Evolutionary conservation across 1,140 invertebrate genomes (phyloP).

Genomic region (Drosophila sulfurigaster): DNA sequence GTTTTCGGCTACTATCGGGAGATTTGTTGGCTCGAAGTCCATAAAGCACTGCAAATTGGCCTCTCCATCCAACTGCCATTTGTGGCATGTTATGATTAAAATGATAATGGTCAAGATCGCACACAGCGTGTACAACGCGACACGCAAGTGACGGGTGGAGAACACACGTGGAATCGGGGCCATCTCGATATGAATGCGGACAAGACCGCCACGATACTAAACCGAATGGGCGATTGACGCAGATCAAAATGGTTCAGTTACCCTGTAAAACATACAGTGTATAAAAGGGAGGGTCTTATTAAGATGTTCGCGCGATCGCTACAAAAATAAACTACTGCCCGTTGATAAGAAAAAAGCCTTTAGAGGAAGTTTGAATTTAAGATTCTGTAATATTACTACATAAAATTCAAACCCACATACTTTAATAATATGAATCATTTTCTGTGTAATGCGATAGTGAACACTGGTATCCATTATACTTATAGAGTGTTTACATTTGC

Average conservation of each 20-base stretch:
- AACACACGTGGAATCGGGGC: neutral
- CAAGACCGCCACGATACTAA: neutral
- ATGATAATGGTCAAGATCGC: neutral
- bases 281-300: neutral
- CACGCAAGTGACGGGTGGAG: neutral
- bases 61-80: neutral
- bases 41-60: neutral
- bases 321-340: no score
- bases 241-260: neutral
- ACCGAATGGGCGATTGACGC: neutral
- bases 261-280: neutral
- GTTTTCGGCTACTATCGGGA: no score
- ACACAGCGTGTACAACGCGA: neutral
- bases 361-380: no score
- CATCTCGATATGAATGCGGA: neutral
- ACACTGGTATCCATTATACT: neutral
- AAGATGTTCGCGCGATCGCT: neutral
- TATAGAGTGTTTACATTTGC: neutral
- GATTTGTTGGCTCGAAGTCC: neutral
- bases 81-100: neutral
- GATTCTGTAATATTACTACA: no score
- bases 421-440: neutral
- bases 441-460: neutral
- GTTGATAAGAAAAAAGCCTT: neutral
- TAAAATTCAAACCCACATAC: no score